A percentile compares a stretch with the other conserved stretches of the same genome.
Evolutionary conservation across 2,113 vertebrate species (phyloP).

Genomic region (Lamprologus callipterus): DNA sequence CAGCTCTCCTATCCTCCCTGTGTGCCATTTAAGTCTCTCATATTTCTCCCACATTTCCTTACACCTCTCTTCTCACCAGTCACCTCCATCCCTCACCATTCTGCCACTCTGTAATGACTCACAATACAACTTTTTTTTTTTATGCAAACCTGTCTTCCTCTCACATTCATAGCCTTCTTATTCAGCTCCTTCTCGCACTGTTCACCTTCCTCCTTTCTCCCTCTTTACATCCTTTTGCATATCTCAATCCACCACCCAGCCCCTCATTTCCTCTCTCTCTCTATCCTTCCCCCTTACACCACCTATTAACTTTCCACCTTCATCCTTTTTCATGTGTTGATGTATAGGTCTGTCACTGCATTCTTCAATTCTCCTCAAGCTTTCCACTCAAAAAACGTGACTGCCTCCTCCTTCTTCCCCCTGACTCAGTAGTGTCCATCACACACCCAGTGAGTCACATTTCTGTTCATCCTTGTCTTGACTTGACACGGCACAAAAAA

Average conservation of each 20-base stretch:
- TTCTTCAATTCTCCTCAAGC: background rate
- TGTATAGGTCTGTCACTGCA: background rate
- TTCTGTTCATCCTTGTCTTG: background rate
- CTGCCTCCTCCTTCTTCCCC: background rate
- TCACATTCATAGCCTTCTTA: background rate
- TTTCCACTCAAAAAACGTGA: background rate
- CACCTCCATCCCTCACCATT: background rate
- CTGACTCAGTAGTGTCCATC: background rate
- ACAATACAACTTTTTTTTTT: background rate
- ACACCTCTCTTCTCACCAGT: slow-evolving; percentile 7
- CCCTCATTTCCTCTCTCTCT: background rate
- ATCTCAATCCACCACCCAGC: background rate
- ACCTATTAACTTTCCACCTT: background rate
- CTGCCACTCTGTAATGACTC: background rate
- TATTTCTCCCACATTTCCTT: slow-evolving; percentile 28
- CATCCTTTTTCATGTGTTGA: background rate
- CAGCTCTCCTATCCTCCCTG: background rate
- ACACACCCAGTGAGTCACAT: slow-evolving; percentile 17
- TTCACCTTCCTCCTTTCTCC: background rate
- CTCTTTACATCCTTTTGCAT: background rate
- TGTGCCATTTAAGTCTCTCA: background rate
- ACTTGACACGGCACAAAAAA: background rate
- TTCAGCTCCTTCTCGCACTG: background rate
- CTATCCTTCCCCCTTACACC: background rate
- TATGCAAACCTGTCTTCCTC: background rate